These are phyloP conservation scores for Bambusicola thoracicus DNA, from an alignment of 2,113 vertebrate species.

Conservation along the genomic window DNA sequence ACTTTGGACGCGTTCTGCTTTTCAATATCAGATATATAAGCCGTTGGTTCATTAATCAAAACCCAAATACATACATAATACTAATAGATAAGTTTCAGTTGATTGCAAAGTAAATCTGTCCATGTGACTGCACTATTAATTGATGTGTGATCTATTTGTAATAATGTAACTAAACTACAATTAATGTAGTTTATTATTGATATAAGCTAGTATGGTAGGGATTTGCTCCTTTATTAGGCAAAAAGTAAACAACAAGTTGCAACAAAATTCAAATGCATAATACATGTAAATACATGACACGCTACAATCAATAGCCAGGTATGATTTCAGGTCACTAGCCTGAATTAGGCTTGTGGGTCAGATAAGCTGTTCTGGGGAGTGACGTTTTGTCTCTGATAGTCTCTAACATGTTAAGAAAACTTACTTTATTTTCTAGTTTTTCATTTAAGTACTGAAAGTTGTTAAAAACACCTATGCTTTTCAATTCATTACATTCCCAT, in stretches of 20 bases:
- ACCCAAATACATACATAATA: not conserved
- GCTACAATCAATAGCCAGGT: not conserved
- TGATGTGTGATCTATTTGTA: not conserved
- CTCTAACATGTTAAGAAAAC: not conserved
- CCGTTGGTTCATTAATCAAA: not conserved
- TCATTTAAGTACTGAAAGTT: not conserved
- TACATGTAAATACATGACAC: not conserved
- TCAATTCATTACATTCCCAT: not conserved
- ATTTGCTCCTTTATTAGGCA: not conserved
- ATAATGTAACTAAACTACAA: not conserved
- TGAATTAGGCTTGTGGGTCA: not conserved
- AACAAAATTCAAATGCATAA: not conserved
- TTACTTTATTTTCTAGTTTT: no score
- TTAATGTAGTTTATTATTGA: not conserved
- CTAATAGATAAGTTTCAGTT: not conserved
- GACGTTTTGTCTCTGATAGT: not conserved
- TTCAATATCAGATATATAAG: not conserved
- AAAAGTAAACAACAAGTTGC: not conserved
- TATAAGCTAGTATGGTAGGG: rapidly evolving
- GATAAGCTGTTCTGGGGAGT: not conserved
- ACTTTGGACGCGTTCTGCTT: not conserved
- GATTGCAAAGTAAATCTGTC: not conserved
- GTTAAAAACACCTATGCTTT: not conserved
- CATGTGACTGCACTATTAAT: not conserved
- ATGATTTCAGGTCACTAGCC: not conserved